Base-by-base conservation (phyloP, 2,113 vertebrate species). In the Corydoras maculifer region DNA sequence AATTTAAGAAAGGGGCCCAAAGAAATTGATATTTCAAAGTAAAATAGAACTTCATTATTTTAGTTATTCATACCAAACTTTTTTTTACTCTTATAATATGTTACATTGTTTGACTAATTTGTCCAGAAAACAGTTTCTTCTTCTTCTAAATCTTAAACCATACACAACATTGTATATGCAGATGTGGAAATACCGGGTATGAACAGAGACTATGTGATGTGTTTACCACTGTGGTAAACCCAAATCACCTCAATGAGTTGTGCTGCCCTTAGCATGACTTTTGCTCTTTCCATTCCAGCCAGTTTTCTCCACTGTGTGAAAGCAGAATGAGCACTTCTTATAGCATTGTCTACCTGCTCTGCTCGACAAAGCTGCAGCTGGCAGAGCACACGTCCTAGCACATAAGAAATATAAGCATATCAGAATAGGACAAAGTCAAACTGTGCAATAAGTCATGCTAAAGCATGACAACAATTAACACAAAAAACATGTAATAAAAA, bases 251-350 rank as follows among this genome's bases (percentile, higher is more conserved):
- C 90, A 57, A 98, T 95, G 35, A 96, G 88, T 60, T 86, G 92
- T 6, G 95, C 96, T 29, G 95, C 94, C 81, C 96, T 90, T 77
- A 95, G 84, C 87, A 99, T 89, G 77, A 97, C 80, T 29, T 86
- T 88, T 10, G 89, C 83, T n/a, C 97, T 90, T 77, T 98, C 94
- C 93, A 95, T 92, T 68, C 96, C 97, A 0, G 94, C 93, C 82
- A 93, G 87, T 70, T 87, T 87, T 48, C 91, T 93, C 97, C 97
- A 99, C 64, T 80, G 80, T 78, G 84, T 84, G 78, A 93, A 97
- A 43, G 94, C 96, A 7, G 85, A 78, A 69, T 89, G 89, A 10
- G 96, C 93, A 58, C 86, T 90, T 48, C 87, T 81, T 69, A 99
- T 84, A 29, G 95, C 94, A 76, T 94, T 80, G 72, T 92, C 76